Evolutionary conservation across 2,888 invertebrate genomes (phyloP).

Genomic region (Acheta domesticus): DNA sequence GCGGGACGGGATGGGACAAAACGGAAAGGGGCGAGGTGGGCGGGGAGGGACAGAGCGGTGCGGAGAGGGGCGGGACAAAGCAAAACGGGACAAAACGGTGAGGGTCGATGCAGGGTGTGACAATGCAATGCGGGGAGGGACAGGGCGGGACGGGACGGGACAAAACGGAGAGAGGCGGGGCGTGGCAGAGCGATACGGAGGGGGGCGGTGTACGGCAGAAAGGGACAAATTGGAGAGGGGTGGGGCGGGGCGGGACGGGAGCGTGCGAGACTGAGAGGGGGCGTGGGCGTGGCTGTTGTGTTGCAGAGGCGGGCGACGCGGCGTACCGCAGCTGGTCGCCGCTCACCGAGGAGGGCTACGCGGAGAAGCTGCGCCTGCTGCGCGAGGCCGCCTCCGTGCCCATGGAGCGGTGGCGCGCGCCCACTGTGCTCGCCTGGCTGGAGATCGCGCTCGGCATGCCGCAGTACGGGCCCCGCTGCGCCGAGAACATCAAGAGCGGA

Average conservation of each 20-base stretch:
- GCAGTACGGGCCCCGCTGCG: slow-evolving; percentile 83
- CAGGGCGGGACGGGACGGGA: not conserved
- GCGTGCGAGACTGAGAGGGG: not conserved
- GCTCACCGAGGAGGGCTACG: slow-evolving; percentile 66
- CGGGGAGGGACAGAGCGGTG: too few species aligned
- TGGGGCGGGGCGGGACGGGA: not conserved
- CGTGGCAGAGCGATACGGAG: not conserved
- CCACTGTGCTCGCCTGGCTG: slow-evolving; percentile 90
- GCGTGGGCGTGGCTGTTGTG: not conserved
- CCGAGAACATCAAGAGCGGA: slow-evolving; percentile 92
- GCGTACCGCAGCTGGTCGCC: slow-evolving; percentile 62
- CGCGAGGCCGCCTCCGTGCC: slow-evolving; percentile 81
- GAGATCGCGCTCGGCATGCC: slow-evolving; percentile 93
- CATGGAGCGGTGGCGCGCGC: slow-evolving; percentile 87
- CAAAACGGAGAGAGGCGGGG: not conserved
- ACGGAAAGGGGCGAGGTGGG: too few species aligned
- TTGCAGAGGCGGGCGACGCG: slow-evolving; percentile 43
- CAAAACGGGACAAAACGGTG: not conserved
- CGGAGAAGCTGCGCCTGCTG: slow-evolving; percentile 70
- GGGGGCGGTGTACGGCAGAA: not conserved
- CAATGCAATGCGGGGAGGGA: too few species aligned
- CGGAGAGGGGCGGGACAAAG: too few species aligned
- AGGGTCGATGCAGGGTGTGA: not conserved
- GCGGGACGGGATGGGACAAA: too few species aligned
- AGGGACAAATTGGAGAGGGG: not conserved